phyloP scores from a whole-genome alignment of 2,888 invertebrate species.

The Amphipyra berbera region DNA sequence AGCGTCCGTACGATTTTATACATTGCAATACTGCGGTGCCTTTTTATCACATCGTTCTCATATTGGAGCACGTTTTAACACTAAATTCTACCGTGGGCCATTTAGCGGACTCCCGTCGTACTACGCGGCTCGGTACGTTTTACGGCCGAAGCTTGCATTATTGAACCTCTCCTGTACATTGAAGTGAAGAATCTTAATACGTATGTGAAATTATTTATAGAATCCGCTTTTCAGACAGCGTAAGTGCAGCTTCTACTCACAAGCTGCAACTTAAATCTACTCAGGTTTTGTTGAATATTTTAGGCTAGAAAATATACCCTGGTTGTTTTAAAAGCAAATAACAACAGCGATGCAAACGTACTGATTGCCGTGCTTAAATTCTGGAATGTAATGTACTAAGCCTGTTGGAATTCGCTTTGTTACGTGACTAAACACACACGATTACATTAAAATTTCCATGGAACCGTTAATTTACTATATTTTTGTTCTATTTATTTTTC shows the following conservation, averaged over 20 bases:
- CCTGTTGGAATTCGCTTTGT: constrained; percentile 43
- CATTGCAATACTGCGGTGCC: constrained; percentile 72
- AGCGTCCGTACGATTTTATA: constrained; percentile 60
- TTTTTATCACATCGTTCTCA: constrained; percentile 82
- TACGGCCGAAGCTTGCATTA: constrained; percentile 80
- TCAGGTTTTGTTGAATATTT: constrained; percentile 11
- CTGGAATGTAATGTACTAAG: constrained; percentile 29
- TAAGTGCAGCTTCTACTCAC: constrained; percentile 38
- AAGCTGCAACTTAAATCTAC: constrained; percentile 12
- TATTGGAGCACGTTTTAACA: constrained; percentile 82
- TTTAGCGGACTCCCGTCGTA: constrained; percentile 78
- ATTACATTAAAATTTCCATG: constrained; percentile 63
- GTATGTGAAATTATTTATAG: constrained; percentile 72
- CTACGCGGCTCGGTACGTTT: constrained; percentile 74
- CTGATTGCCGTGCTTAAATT: constrained; percentile 26
- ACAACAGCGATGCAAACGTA: constrained; percentile 7
- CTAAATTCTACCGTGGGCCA: constrained; percentile 82
- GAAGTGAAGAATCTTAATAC: constrained; percentile 75
- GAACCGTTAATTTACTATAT: constrained; percentile 64
- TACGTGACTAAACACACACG: constrained; percentile 64
- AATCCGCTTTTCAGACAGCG: constrained; percentile 55
- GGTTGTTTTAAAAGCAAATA: constrained; percentile 17
- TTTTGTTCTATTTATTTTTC: constrained; percentile 66
- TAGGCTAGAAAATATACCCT: background rate
- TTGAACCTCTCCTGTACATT: constrained; percentile 74